Evolutionary conservation across 2,797 vertebrate species (phyloP), one percentile per base, ranked within the genome.

Genomic region (Pteronotus mesoamericanus): DNA sequence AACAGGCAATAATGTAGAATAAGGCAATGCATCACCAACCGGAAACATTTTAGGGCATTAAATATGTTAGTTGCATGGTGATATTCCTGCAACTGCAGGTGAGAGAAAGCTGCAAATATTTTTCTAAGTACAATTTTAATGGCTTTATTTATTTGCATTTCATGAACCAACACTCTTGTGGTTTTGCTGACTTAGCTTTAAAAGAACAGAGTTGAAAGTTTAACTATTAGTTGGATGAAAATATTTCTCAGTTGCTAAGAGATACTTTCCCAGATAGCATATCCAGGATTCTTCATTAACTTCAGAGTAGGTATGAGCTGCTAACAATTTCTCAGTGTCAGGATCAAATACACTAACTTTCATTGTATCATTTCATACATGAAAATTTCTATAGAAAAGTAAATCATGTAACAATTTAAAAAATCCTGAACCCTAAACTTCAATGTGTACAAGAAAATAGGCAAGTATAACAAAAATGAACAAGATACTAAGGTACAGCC

Each of bases 311-410:
- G n/a, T 77, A 87, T 64, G 74, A 91, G 37, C n/a, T 89, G 26
- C 55, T 85, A 93, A 37, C 16, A 86, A 71, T 95, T 91, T 95
- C 79, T 96, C 46, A 53, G 44, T 79, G 71, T 93, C 86, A 86
- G 22, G 8, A 83, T 83, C 86, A 96, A 91, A 86, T 46, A 61
- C 3, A 88, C 11, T 75, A 29, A 51, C 68, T 75, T 93, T 91
- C 32, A 42, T 22, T 75, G 39, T 6, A 32, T 95, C 53, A 46
- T 89, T 86, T 94, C 24, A 68, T 69, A 87, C 7, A 3, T 57
- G 48, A 57, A 82, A 39, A 51, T 53, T 79, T 37, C 7, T 21
- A 84, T 3, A 78, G 53, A 85, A 91, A 89, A 80, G 53, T 89
- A 86, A 86, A 86, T 78, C 55, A 74, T 24, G 14, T 80, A 53